phyloP scores from a whole-genome alignment of 2,797 vertebrate species.

The Hozukius guyotensis region DNA sequence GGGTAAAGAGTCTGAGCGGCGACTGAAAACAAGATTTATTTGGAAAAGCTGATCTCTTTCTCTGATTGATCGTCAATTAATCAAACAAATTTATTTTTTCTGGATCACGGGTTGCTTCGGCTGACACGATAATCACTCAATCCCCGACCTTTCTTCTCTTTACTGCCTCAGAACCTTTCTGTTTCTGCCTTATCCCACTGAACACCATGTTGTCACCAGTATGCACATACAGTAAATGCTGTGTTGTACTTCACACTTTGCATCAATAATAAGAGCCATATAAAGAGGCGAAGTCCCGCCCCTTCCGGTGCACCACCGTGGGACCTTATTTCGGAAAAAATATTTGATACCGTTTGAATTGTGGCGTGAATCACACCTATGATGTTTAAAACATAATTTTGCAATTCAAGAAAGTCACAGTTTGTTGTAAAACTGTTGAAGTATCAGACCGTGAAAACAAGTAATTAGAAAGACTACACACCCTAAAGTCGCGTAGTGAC shows the following conservation, averaged over 20 bases:
- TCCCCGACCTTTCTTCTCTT: not conserved
- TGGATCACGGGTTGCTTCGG: not conserved
- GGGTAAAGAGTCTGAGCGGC: not conserved
- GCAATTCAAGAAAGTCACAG: too few species aligned
- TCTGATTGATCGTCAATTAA: conserved; percentile 9
- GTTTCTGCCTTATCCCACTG: not conserved
- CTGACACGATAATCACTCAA: conserved; percentile 9
- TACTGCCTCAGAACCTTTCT: not conserved
- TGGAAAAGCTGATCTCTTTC: conserved; percentile 1
- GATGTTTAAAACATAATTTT: too few species aligned
- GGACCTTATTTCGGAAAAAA: too few species aligned
- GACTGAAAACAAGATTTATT: conserved; percentile 17
- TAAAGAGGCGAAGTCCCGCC: too few species aligned
- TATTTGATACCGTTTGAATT: too few species aligned
- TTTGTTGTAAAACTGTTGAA: too few species aligned
- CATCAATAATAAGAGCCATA: too few species aligned
- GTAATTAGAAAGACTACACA: too few species aligned
- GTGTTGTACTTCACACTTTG: not conserved
- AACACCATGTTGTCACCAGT: not conserved
- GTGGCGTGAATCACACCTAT: too few species aligned
- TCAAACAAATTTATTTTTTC: conserved; percentile 11
- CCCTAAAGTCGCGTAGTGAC: too few species aligned
- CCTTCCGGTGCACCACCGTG: too few species aligned
- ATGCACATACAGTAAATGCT: not conserved
- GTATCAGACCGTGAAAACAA: too few species aligned